These are phyloP conservation scores for Anthoscopus minutus DNA, from an alignment of 2,113 vertebrate species.

Conservation along the genomic window DNA sequence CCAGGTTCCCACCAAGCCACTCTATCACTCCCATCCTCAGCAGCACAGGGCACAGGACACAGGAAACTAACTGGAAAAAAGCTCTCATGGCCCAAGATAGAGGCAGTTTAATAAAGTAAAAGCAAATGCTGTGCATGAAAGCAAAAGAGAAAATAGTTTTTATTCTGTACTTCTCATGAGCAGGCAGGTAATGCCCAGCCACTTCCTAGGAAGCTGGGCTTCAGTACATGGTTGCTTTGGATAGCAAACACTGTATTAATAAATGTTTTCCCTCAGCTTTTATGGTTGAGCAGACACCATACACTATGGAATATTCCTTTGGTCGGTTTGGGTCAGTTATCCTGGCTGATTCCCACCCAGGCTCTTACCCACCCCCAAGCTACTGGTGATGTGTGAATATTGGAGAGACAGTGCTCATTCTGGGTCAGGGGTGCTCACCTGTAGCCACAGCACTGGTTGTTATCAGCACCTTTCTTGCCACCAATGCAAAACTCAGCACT, in stretches of 20 bases:
- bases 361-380: too few species aligned
- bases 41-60: rapidly evolving
- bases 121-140: background rate
- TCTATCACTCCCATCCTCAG: background rate
- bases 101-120: background rate
- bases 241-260: background rate
- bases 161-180: background rate
- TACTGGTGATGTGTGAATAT: background rate
- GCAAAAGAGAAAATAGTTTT: background rate
- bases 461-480: background rate
- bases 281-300: background rate
- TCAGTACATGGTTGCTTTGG: rapidly evolving
- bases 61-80: background rate
- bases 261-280: background rate
- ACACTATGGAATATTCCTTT: background rate
- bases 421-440: background rate
- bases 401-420: background rate
- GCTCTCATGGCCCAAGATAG: background rate
- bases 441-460: background rate
- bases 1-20: background rate
- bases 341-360: background rate
- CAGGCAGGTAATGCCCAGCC: background rate
- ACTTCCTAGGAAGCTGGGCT: background rate
- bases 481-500: background rate
- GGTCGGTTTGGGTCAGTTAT: background rate